Conservation (phyloP, 2,888 invertebrate species). For the Chrysomela aeneicollis region DNA sequence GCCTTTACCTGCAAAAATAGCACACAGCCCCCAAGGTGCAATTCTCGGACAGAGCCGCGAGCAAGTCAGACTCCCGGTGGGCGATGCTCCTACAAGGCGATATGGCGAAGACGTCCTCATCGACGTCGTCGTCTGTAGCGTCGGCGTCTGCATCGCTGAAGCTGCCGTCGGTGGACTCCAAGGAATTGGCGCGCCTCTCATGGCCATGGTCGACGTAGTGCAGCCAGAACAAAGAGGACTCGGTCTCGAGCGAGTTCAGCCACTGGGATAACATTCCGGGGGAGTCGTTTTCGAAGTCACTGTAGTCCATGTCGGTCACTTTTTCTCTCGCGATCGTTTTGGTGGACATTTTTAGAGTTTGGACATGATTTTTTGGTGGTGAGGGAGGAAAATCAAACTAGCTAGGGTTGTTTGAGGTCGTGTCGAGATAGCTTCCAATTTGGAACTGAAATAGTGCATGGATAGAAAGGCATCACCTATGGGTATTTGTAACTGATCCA, state of each 20-base stretch:
- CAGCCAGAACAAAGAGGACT: constrained; percentile 58
- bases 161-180: constrained; percentile 50
- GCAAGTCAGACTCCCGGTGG: constrained; percentile 59
- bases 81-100: constrained; percentile 59
- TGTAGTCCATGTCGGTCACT: constrained; percentile 33
- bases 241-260: constrained; percentile 57
- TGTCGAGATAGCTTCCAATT: no score
- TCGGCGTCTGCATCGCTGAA: constrained; percentile 44
- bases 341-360: neutral
- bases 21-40: constrained; percentile 60
- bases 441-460: no score
- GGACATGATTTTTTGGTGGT: no score
- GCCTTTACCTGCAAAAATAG: constrained; percentile 61
- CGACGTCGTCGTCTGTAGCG: constrained; percentile 43
- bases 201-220: constrained; percentile 53
- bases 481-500: no score
- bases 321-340: constrained; percentile 6
- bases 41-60: constrained; percentile 59
- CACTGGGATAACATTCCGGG: constrained; percentile 53
- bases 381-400: no score
- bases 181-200: constrained; percentile 48
- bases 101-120: constrained; percentile 41
- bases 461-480: no score
- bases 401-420: no score
- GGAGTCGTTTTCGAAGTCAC: constrained; percentile 36